Conservation (phyloP, 2,888 invertebrate genomes). For the Scaptomyza parva region DNA sequence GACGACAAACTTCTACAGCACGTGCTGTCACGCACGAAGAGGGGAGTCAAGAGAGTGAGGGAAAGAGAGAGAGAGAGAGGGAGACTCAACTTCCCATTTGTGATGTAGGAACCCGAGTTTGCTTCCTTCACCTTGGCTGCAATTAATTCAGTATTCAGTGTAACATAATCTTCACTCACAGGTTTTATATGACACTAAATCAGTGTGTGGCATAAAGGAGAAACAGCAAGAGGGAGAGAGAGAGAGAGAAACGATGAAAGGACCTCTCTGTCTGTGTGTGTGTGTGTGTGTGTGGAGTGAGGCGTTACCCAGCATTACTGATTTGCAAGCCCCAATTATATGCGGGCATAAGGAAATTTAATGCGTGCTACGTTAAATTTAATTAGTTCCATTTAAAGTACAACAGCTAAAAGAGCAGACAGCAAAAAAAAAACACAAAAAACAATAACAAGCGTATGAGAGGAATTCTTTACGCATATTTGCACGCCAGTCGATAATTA, state of each 20-base stretch:
- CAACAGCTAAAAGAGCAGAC: constrained; percentile 33
- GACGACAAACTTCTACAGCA: constrained; percentile 62
- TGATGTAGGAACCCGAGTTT: constrained; percentile 24
- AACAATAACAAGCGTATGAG: constrained; percentile 39
- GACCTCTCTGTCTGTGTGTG: too few relatives aligned
- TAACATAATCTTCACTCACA: constrained; percentile 82
- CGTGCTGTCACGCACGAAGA: constrained; percentile 63
- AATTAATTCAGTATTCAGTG: constrained; percentile 80
- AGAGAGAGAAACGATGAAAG: neutral
- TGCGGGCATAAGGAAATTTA: constrained; percentile 59
- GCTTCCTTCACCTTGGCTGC: constrained; percentile 77
- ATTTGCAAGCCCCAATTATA: constrained; percentile 64
- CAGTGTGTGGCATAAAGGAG: constrained; percentile 60
- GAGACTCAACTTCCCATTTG: constrained; percentile 19
- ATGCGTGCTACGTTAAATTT: constrained; percentile 69
- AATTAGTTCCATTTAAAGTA: constrained; percentile 76
- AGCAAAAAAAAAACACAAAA: constrained; percentile 28
- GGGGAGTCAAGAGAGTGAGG: neutral
- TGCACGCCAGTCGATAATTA: constrained; percentile 84
- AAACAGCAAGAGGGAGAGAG: constrained; percentile 1
- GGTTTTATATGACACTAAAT: constrained; percentile 80
- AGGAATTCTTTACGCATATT: constrained; percentile 78
- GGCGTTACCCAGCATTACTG: constrained; percentile 49
- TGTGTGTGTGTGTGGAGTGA: too few relatives aligned
- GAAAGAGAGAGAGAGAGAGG: neutral